phyloP scores from a whole-genome alignment of 2,888 invertebrate species.

The Callimorpha dominula region DNA sequence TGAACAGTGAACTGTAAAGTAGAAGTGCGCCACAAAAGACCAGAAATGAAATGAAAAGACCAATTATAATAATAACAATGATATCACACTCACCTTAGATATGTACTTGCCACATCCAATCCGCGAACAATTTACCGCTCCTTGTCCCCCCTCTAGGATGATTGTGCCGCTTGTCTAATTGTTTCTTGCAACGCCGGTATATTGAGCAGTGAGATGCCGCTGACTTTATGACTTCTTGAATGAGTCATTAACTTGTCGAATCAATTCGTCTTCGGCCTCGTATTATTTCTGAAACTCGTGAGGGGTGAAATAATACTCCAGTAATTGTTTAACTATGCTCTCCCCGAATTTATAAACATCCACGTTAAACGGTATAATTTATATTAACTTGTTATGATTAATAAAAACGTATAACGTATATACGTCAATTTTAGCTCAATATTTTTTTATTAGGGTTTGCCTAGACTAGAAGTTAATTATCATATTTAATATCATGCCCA shows the following conservation, averaged over 20 bases:
- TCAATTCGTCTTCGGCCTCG: slow-evolving; percentile 77
- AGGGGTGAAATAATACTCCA: slow-evolving; percentile 49
- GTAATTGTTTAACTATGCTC: slow-evolving; percentile 56
- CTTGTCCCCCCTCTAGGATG: slow-evolving; percentile 66
- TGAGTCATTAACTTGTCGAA: slow-evolving; percentile 84
- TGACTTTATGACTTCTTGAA: slow-evolving; percentile 84
- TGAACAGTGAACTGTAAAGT: too few species aligned
- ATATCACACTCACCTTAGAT: background rate
- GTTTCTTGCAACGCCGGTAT: slow-evolving; percentile 85
- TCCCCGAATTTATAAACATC: slow-evolving; percentile 17
- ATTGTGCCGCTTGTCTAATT: slow-evolving; percentile 84
- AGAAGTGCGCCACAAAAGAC: too few species aligned
- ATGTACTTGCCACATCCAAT: slow-evolving; percentile 8
- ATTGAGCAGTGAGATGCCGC: slow-evolving; percentile 83
- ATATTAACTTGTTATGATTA: background rate
- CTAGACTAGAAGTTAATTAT: too few species aligned
- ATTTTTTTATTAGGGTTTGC: too few species aligned
- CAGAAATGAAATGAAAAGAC: too few species aligned
- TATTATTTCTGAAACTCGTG: slow-evolving; percentile 70
- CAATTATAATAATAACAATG: too few species aligned
- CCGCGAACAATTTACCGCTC: slow-evolving; percentile 25
- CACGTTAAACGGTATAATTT: background rate
- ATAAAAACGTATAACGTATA: too few species aligned
- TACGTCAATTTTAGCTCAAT: too few species aligned
- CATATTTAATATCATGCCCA: too few species aligned